phyloP scores from a whole-genome alignment of 2,888 invertebrate genomes.

The Cabera pusaria region DNA sequence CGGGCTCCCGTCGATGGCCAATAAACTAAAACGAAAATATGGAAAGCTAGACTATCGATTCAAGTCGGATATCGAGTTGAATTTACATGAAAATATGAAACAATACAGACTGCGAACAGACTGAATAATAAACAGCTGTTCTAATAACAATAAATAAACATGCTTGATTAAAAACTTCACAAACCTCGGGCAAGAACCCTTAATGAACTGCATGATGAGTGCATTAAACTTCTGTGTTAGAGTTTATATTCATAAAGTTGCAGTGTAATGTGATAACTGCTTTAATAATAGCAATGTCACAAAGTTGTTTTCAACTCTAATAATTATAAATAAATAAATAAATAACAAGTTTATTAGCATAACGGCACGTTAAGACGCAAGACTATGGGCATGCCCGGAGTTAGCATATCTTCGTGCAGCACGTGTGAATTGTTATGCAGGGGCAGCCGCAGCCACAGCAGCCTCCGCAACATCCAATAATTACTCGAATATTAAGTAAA shows the following conservation, averaged over 20 bases:
- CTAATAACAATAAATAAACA: slow-evolving; percentile 54
- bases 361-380: too few relatives aligned
- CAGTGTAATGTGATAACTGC: slow-evolving; percentile 12
- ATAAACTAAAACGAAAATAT: slow-evolving; percentile 15
- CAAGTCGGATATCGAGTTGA: slow-evolving; percentile 43
- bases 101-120: slow-evolving; percentile 53
- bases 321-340: too few relatives aligned
- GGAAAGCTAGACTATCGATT: background rate
- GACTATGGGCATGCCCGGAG: too few relatives aligned
- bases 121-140: slow-evolving; percentile 51
- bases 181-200: slow-evolving; percentile 1
- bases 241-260: slow-evolving; percentile 11
- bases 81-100: slow-evolving; percentile 69
- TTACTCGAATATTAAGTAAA: too few relatives aligned
- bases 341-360: too few relatives aligned
- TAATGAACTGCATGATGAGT: slow-evolving; percentile 28
- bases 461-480: too few relatives aligned
- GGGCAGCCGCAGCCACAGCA: too few relatives aligned
- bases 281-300: slow-evolving; percentile 14
- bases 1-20: slow-evolving; percentile 8
- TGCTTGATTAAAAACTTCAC: slow-evolving; percentile 56
- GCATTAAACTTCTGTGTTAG: slow-evolving; percentile 20
- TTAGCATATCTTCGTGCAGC: too few relatives aligned
- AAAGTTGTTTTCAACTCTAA: too few relatives aligned
- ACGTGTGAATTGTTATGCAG: too few relatives aligned